Conservation (phyloP, 2,797 vertebrate genomes). For the Diplodus sargus region DNA sequence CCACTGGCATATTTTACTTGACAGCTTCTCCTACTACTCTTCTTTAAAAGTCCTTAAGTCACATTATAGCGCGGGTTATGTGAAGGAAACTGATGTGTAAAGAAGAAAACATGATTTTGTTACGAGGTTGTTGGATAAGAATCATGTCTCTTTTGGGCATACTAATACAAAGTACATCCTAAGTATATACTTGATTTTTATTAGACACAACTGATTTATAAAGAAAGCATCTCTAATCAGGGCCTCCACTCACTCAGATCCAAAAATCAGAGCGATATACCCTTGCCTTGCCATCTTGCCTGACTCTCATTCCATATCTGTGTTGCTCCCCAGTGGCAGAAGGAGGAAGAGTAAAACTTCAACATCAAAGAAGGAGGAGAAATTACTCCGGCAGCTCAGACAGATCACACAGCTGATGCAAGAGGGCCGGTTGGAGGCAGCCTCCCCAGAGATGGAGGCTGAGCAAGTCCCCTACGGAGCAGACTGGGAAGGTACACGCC, state of each 20-base stretch:
- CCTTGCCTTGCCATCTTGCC: background rate
- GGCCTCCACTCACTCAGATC: background rate
- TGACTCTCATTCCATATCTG: conserved; percentile 27
- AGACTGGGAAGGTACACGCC: conserved; percentile 93
- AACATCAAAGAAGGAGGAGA: conserved; percentile 89
- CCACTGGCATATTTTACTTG: conserved; percentile 13
- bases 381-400: conserved; percentile 88
- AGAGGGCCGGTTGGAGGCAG: conserved; percentile 89
- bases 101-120: background rate
- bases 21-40: conserved; percentile 4
- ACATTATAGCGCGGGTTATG: conserved; percentile 5
- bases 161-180: background rate
- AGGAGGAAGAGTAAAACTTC: conserved; percentile 79
- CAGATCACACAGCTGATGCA: conserved; percentile 92
- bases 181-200: background rate
- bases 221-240: background rate
- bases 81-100: background rate
- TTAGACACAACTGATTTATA: background rate
- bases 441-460: conserved; percentile 94
- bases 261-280: background rate
- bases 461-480: conserved; percentile 92
- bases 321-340: conserved; percentile 68
- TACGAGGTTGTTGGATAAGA: background rate
- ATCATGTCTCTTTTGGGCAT: background rate
- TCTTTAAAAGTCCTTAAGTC: conserved; percentile 8